phyloP scores from a whole-genome alignment of 2,113 vertebrate species.

The Xenopus tropicalis region UCB_Xtro_10.0 CM004444.2:95371001-95371500 shows the following conservation, averaged over 20 bases:
- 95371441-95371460: neutral
- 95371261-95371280: constrained; percentile 1
- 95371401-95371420: neutral
- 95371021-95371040: no score
- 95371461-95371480: neutral
- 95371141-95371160: no score
- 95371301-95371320: neutral
- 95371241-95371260: neutral
- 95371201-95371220: no score
- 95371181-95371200: no score
- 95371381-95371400: neutral
- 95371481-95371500: neutral
- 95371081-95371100: no score
- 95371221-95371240: no score
- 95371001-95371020: no score
- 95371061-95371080: no score
- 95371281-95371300: constrained; percentile 2
- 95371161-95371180: no score
- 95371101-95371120: no score
- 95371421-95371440: neutral
- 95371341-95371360: neutral
- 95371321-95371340: neutral
- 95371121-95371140: no score
- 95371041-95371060: no score
- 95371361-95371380: neutral